Evolutionary conservation across 2,113 vertebrate species (phyloP).

Genomic region (Pomatostomus ruficeps): DNA sequence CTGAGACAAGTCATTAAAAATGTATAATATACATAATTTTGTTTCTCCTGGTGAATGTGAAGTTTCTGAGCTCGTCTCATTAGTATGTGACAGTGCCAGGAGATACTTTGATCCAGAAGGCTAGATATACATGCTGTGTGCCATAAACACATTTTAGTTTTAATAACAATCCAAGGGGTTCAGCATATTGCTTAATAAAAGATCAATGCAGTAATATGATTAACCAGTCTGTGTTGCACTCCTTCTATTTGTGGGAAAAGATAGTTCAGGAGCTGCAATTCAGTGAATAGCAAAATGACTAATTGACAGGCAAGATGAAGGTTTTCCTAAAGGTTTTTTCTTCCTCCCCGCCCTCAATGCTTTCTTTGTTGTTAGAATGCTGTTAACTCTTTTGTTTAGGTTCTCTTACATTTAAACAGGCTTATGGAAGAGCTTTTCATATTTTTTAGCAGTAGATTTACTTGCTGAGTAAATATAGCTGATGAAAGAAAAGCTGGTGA

Average conservation of each 20-base stretch:
- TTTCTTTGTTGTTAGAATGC: conserved; percentile 53
- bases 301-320: conserved; percentile 42
- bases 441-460: conserved; percentile 59
- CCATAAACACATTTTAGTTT: conserved; percentile 17
- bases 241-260: conserved; percentile 36
- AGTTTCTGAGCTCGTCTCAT: conserved; percentile 1
- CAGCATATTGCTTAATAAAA: conserved; percentile 47
- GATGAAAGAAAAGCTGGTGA: conserved; percentile 71
- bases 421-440: conserved; percentile 56
- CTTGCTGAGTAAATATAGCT: conserved; percentile 68
- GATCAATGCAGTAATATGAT: conserved; percentile 38
- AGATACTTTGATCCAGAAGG: conserved; percentile 25
- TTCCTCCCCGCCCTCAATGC: not conserved
- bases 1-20: conserved; percentile 32
- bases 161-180: conserved; percentile 40
- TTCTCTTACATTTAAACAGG: conserved; percentile 60
- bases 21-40: conserved; percentile 16
- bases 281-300: conserved; percentile 35
- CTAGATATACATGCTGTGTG: not conserved
- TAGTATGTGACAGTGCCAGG: not conserved
- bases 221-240: conserved; percentile 27
- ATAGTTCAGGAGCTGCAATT: not conserved
- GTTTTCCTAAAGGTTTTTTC: not conserved
- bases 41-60: not conserved
- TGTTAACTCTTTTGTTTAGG: conserved; percentile 60